Percentiles rank a stretch among this genome's conserved stretches.
phyloP scores from a whole-genome alignment of 2,113 vertebrate genomes.

The Chrysemys picta region DNA sequence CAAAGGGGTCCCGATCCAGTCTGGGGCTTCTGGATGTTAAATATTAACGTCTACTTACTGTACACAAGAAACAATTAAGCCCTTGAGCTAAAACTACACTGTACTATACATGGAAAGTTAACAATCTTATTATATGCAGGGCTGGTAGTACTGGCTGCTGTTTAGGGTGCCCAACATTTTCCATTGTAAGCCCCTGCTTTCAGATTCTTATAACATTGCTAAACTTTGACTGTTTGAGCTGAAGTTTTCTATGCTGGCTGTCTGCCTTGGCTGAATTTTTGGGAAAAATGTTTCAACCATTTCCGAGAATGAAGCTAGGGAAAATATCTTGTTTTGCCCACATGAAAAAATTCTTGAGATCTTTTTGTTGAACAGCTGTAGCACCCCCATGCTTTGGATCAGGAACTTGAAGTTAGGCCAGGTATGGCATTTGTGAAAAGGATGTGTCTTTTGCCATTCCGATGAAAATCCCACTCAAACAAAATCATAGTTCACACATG shows the following conservation, averaged over 20 bases:
- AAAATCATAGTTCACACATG: not conserved
- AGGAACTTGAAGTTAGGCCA: not conserved
- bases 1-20: fast-evolving
- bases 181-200: not conserved
- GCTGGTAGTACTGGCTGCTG: not conserved
- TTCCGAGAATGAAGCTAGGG: not conserved
- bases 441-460: not conserved
- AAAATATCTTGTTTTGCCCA: not conserved
- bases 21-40: not conserved
- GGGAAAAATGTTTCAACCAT: not conserved
- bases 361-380: not conserved
- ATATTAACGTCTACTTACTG: not conserved
- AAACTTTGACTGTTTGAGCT: not conserved
- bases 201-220: not conserved
- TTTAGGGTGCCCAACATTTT: not conserved
- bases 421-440: not conserved
- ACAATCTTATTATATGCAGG: not conserved
- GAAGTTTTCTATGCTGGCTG: not conserved
- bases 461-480: not conserved
- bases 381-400: not conserved
- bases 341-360: not conserved
- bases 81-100: not conserved
- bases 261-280: not conserved
- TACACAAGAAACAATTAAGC: not conserved
- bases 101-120: slow-evolving; percentile 7